Evolutionary conservation across 1,140 invertebrate genomes (phyloP).

Genomic region (Drosophila repleta): DNA sequence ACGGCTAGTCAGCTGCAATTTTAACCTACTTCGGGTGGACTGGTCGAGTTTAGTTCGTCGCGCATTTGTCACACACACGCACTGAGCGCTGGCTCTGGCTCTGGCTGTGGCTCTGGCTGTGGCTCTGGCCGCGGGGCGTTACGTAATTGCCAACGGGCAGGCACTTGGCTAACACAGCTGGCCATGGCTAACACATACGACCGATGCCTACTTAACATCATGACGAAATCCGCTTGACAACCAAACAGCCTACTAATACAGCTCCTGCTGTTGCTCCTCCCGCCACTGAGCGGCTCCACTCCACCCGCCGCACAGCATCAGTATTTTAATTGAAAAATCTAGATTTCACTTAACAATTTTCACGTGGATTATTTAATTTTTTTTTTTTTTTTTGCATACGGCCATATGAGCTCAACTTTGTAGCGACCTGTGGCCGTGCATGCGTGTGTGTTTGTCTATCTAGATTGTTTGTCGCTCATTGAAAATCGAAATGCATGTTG

Average conservation of each 20-base stretch:
- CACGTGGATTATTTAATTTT: conserved; percentile 17
- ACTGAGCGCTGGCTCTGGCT: conserved; percentile 30
- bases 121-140: conserved; percentile 39
- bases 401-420: conserved; percentile 20
- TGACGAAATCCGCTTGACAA: conserved; percentile 50
- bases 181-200: conserved; percentile 42
- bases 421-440: conserved; percentile 7
- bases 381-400: conserved; percentile 11
- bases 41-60: conserved; percentile 53
- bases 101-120: no score
- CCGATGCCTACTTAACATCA: conserved; percentile 50
- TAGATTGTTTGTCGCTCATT: conserved; percentile 53
- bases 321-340: conserved; percentile 56
- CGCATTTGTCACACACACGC: conserved; percentile 53
- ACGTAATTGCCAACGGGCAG: conserved; percentile 52
- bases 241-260: conserved; percentile 8
- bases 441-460: conserved; percentile 23
- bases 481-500: conserved; percentile 57
- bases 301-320: conserved; percentile 26
- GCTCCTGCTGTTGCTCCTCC: conserved; percentile 2
- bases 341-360: conserved; percentile 41
- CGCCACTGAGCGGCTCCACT: not conserved
- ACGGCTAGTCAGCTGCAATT: conserved; percentile 45
- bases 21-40: conserved; percentile 57
- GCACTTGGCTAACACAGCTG: conserved; percentile 50